phyloP scores from a whole-genome alignment of 23 tunicate genomes.

The Clavelina lepadiformis region DNA sequence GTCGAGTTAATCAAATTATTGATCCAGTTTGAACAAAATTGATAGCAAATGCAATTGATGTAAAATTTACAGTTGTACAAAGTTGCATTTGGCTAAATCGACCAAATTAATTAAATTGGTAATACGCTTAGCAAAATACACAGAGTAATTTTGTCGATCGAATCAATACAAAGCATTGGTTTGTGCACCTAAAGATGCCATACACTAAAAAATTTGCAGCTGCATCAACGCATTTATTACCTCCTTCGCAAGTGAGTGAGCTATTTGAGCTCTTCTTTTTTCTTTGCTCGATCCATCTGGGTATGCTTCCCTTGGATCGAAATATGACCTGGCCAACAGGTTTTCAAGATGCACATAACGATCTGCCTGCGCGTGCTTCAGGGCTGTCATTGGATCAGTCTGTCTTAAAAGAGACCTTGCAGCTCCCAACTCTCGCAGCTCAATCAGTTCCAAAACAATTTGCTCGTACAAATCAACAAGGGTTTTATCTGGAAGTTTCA shows the following conservation, averaged over 20 bases:
- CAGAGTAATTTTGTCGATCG: no score
- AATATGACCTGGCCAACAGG: slow-evolving; percentile 78
- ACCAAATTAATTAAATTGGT: no score
- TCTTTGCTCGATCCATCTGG: slow-evolving; percentile 95
- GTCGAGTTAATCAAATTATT: no score
- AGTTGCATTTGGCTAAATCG: no score
- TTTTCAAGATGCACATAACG: slow-evolving; percentile 93
- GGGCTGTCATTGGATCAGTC: slow-evolving; percentile 90
- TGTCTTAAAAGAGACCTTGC: slow-evolving; percentile 92
- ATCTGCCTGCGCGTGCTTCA: slow-evolving; percentile 92
- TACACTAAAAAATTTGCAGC: background rate
- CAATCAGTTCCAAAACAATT: slow-evolving; percentile 86
- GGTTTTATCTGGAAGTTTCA: slow-evolving; percentile 88
- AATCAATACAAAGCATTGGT: no score
- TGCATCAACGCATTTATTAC: slow-evolving; percentile 11
- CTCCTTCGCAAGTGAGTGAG: slow-evolving; percentile 84
- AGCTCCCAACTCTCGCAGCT: slow-evolving; percentile 90
- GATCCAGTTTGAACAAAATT: no score
- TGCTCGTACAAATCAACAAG: slow-evolving; percentile 93
- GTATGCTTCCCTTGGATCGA: slow-evolving; percentile 96
- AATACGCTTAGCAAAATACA: no score
- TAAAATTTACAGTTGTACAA: no score
- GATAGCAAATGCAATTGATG: no score
- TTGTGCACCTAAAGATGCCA: no score
- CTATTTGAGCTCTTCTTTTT: slow-evolving; percentile 85